These are phyloP conservation scores for Bubo blakistoni DNA, from an alignment of 2,113 vertebrate species.

Conservation along the genomic window DNA sequence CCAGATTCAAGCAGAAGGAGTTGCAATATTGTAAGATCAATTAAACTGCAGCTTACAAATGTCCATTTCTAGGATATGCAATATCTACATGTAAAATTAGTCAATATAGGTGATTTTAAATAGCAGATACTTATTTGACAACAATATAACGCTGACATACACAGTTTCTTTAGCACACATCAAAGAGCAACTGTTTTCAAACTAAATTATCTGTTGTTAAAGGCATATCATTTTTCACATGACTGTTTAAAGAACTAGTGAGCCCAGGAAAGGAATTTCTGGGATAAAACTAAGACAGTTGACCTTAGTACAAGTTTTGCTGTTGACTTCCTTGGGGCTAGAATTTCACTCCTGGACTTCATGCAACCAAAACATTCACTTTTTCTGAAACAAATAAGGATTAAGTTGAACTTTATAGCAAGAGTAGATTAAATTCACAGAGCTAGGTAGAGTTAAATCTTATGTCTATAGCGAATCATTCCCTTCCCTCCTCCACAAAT, in stretches of 20 bases:
- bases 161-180: neutral
- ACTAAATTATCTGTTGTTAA: neutral
- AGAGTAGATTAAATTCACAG: neutral
- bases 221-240: neutral
- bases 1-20: neutral
- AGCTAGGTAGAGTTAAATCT: neutral
- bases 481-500: neutral
- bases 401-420: neutral
- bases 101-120: neutral
- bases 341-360: neutral
- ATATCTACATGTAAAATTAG: neutral
- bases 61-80: neutral
- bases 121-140: neutral
- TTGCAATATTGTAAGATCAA: neutral
- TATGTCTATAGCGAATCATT: neutral
- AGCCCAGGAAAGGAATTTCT: neutral
- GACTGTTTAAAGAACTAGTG: neutral
- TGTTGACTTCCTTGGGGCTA: neutral
- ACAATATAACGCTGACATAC: neutral
- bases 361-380: neutral
- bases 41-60: neutral
- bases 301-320: neutral
- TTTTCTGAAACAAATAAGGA: neutral
- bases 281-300: neutral
- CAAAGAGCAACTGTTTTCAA: neutral